These are phyloP conservation scores for Callinectes sapidus DNA, from an alignment of 2,888 invertebrate genomes.

Conservation along the genomic window DNA sequence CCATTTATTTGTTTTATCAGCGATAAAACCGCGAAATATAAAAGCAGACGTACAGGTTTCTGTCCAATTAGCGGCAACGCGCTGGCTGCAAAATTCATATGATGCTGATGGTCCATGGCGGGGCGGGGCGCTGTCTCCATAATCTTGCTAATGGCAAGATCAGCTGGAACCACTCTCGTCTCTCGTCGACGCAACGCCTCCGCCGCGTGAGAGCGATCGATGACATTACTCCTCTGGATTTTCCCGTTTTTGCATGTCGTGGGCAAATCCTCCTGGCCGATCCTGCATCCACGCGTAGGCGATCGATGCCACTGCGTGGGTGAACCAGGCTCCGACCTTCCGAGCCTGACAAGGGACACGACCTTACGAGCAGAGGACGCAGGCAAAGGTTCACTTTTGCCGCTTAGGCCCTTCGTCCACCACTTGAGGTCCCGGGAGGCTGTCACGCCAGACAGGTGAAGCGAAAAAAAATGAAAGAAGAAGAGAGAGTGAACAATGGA, in stretches of 20 bases:
- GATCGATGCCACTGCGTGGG: neutral
- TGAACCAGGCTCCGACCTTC: neutral
- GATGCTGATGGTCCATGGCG: neutral
- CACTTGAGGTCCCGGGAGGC: neutral
- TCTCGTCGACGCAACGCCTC: neutral
- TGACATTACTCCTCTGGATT: slow-evolving; percentile 16
- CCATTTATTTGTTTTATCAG: neutral
- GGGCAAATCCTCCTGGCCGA: neutral
- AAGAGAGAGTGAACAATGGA: neutral
- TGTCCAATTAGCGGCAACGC: slow-evolving; percentile 13
- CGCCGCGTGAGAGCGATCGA: slow-evolving; percentile 5
- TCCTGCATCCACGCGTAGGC: neutral
- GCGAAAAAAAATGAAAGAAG: slow-evolving; percentile 2
- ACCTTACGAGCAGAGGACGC: neutral
- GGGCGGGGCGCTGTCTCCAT: neutral
- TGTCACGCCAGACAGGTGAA: neutral
- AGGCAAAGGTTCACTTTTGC: neutral
- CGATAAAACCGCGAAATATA: neutral
- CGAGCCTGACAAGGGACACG: neutral
- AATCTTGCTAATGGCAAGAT: slow-evolving; percentile 6
- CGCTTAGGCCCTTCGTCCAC: neutral
- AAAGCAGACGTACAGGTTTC: neutral
- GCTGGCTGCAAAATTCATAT: neutral
- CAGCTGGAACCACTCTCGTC: slow-evolving; percentile 7
- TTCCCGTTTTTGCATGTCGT: slow-evolving; percentile 16